These are phyloP conservation scores for Drosophila malerkotliana DNA, from an alignment of 1,140 invertebrate species.

Conservation along the genomic window DNA sequence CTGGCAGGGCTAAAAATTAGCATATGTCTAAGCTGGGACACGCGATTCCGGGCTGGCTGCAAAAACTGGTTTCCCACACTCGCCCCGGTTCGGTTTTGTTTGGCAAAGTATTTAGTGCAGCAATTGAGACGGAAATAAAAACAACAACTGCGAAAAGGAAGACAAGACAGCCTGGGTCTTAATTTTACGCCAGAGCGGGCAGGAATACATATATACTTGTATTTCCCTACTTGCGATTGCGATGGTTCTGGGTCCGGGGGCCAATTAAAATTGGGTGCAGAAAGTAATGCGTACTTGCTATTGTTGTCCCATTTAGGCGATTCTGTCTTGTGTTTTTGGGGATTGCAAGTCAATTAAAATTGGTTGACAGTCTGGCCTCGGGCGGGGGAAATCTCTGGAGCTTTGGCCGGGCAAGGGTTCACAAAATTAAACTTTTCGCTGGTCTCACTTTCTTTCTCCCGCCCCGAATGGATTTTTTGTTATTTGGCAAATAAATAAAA, in stretches of 20 bases:
- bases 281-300: slow-evolving; percentile 66
- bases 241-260: slow-evolving; percentile 22
- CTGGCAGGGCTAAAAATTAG: slow-evolving; percentile 43
- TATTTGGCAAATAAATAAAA: slow-evolving; percentile 75
- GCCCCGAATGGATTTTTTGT: slow-evolving; percentile 1
- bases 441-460: slow-evolving; percentile 1
- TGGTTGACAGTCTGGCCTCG: slow-evolving; percentile 60
- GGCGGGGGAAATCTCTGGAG: slow-evolving; percentile 26
- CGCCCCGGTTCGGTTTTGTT: slow-evolving; percentile 44
- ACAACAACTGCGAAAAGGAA: slow-evolving; percentile 13
- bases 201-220: slow-evolving; percentile 30
- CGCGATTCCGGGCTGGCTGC: slow-evolving; percentile 25
- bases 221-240: slow-evolving; percentile 34
- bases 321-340: slow-evolving; percentile 13
- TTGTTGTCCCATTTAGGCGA: slow-evolving; percentile 35
- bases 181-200: slow-evolving; percentile 64
- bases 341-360: slow-evolving; percentile 78
- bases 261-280: slow-evolving; percentile 72
- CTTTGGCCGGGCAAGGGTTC: slow-evolving; percentile 56
- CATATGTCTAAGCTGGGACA: slow-evolving; percentile 61
- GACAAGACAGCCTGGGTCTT: slow-evolving; percentile 47
- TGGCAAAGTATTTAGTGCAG: slow-evolving; percentile 72
- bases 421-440: slow-evolving; percentile 46
- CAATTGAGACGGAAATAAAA: slow-evolving; percentile 73
- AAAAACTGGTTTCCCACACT: slow-evolving; percentile 56